Percentiles rank a stretch among this genome's conserved stretches.
phyloP scores from a whole-genome alignment of 2,888 invertebrate species.

The Abrostola tripartita region DNA sequence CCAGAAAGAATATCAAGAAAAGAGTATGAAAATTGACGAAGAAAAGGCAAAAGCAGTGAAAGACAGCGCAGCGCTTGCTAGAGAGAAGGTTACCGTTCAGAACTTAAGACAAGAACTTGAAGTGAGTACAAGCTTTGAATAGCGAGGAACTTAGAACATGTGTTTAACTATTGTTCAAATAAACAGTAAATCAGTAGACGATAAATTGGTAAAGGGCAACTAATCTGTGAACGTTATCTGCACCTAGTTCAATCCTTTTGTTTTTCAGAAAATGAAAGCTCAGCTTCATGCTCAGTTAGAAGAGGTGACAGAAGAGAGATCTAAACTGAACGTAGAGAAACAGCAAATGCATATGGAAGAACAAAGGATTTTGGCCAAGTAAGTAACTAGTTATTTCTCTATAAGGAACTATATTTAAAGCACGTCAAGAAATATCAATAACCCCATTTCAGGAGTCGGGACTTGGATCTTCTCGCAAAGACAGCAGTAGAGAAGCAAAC shows the following conservation, averaged over 20 bases:
- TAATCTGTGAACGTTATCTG: too few species aligned
- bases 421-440: neutral
- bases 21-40: slow-evolving; percentile 76
- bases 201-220: too few species aligned
- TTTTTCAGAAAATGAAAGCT: slow-evolving; percentile 79
- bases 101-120: slow-evolving; percentile 80
- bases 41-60: slow-evolving; percentile 75
- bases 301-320: slow-evolving; percentile 79
- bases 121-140: slow-evolving; percentile 60
- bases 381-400: slow-evolving; percentile 31
- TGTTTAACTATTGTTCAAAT: too few species aligned
- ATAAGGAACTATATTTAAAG: neutral
- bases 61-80: slow-evolving; percentile 72
- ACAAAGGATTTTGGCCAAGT: slow-evolving; percentile 82
- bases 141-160: too few species aligned
- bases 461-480: slow-evolving; percentile 87
- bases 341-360: slow-evolving; percentile 83
- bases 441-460: slow-evolving; percentile 74
- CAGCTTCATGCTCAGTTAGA: slow-evolving; percentile 81
- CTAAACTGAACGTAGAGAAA: slow-evolving; percentile 78
- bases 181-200: too few species aligned
- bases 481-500: slow-evolving; percentile 89
- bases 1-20: slow-evolving; percentile 82
- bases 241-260: neutral
- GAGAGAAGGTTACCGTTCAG: slow-evolving; percentile 78